Evolutionary conservation across 2,797 vertebrate genomes (phyloP).

Genomic region (Tapirus indicus): DNA sequence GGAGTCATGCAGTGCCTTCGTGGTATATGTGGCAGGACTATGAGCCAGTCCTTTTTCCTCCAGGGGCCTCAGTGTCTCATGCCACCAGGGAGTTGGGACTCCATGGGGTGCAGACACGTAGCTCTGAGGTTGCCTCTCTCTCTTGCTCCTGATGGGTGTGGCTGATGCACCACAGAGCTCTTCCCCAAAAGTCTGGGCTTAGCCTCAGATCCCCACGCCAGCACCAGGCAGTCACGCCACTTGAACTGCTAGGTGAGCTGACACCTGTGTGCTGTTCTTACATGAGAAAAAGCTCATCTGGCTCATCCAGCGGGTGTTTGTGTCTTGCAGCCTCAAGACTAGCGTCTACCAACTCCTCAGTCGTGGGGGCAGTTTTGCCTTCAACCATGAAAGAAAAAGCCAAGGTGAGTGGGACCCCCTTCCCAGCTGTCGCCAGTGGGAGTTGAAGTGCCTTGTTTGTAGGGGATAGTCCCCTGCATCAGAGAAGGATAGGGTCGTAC

Average conservation of each 20-base stretch:
- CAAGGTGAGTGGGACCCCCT: slow-evolving; percentile 65
- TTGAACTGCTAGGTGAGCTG: not conserved
- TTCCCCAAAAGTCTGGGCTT: not conserved
- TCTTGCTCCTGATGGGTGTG: not conserved
- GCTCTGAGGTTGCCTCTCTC: not conserved
- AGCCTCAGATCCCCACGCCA: not conserved
- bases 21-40: not conserved
- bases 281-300: not conserved
- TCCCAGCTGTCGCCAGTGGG: not conserved
- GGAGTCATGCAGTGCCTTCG: not conserved
- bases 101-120: fast-evolving
- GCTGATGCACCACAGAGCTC: not conserved
- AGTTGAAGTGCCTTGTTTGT: not conserved
- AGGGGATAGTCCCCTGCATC: not conserved
- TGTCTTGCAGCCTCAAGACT: slow-evolving; percentile 74
- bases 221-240: not conserved
- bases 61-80: not conserved
- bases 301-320: not conserved
- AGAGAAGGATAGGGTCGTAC: not conserved
- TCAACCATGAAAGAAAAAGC: slow-evolving; percentile 49
- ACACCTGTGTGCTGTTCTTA: not conserved
- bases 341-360: slow-evolving; percentile 17
- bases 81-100: not conserved
- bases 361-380: not conserved
- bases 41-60: not conserved